These are phyloP conservation scores for Arnoldichthys spilopterus DNA, from an alignment of 2,797 vertebrate genomes.

Conservation along the genomic window DNA sequence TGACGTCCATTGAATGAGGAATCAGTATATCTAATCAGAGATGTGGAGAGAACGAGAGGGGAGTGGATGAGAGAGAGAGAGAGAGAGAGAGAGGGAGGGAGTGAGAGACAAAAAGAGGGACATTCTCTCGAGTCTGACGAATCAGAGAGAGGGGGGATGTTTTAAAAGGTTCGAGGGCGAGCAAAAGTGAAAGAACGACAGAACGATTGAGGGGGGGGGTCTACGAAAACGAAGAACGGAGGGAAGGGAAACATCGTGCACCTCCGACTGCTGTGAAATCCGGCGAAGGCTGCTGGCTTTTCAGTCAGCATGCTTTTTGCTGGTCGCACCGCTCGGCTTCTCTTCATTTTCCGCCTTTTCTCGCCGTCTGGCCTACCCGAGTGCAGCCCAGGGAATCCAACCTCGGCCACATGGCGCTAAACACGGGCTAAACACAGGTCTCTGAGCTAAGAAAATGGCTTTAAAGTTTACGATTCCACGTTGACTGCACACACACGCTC, in stretches of 20 bases:
- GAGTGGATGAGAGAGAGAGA: conserved; percentile 81
- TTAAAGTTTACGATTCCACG: conserved; percentile 50
- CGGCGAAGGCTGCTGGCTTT: conserved; percentile 70
- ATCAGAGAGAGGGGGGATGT: conserved; percentile 92
- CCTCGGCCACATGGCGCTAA: conserved; percentile 57
- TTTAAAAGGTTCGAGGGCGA: conserved; percentile 97
- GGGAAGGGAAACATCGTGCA: conserved; percentile 77
- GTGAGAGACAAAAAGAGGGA: conserved; percentile 85
- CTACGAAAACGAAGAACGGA: conserved; percentile 39
- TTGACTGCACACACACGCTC: conserved; percentile 21
- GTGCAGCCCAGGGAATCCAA: conserved; percentile 60
- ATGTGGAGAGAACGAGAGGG: conserved; percentile 83
- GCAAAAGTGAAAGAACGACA: conserved; percentile 94
- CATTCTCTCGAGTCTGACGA: conserved; percentile 93
- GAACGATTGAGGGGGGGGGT: conserved; percentile 59
- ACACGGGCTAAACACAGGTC: conserved; percentile 15
- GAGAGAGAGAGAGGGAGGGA: conserved; percentile 81
- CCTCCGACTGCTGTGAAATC: conserved; percentile 80
- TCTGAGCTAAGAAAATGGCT: conserved; percentile 56
- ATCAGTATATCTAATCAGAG: conserved; percentile 99
- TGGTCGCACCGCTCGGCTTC: conserved; percentile 61
- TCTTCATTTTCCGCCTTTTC: conserved; percentile 72
- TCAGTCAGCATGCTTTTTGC: conserved; percentile 69
- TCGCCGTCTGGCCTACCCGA: conserved; percentile 68
- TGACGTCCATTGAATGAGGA: conserved; percentile 99